A percentile compares a stretch with the other conserved stretches of the same genome.
These are phyloP conservation scores for Setophaga coronata DNA, from an alignment of 2,113 vertebrate genomes.

Conservation along the genomic window DNA sequence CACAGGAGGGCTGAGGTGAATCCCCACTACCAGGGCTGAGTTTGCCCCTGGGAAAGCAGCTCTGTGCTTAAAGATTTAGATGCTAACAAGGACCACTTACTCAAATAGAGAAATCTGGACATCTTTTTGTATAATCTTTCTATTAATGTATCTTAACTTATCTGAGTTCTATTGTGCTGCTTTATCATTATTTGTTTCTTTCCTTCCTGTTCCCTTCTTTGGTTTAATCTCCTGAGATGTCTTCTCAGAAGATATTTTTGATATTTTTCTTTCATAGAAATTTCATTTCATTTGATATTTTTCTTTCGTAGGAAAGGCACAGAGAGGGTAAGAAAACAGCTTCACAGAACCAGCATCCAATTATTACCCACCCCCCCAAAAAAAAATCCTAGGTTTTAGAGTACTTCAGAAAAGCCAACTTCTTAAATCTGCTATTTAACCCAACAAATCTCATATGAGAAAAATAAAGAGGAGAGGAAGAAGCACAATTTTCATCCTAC, in stretches of 20 bases:
- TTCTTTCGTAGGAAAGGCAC: neutral
- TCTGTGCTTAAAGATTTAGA: neutral
- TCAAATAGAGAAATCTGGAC: neutral
- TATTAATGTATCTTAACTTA: neutral
- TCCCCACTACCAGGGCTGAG: neutral
- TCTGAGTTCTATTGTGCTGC: neutral
- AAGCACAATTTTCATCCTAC: neutral
- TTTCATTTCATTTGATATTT: neutral
- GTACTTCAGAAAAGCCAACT: neutral
- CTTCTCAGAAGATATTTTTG: neutral
- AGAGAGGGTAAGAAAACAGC: neutral
- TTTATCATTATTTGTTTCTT: neutral
- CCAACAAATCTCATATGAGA: rapidly evolving
- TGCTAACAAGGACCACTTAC: neutral
- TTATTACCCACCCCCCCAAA: rapidly evolving
- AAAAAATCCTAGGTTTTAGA: too few relatives aligned
- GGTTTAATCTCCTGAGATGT: neutral
- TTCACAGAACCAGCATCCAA: neutral
- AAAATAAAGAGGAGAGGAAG: rapidly evolving
- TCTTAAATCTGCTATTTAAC: neutral
- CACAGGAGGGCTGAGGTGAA: neutral
- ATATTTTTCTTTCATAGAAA: neutral
- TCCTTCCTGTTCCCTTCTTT: neutral
- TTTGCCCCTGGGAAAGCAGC: neutral
- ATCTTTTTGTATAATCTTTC: neutral